Base-by-base conservation (phyloP, 2,113 vertebrate species). In the Trachemys scripta region DNA sequence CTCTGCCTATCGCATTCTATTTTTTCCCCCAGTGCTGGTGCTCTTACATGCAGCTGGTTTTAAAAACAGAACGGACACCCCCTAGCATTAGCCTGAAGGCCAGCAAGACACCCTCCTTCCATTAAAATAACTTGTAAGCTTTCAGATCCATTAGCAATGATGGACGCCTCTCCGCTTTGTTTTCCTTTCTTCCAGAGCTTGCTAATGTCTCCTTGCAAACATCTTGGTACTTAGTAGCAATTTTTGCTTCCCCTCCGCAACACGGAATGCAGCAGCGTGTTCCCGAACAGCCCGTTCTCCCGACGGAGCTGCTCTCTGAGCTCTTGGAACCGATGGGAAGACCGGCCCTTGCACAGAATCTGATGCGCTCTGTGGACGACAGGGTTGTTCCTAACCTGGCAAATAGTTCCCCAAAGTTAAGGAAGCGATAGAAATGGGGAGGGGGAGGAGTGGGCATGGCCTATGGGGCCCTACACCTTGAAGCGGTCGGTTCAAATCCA, bases 241-340 rank as follows among this genome's bases (percentile, higher is more conserved):
- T 69, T n/a, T n/a, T 69, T n/a, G 62, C 35, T 69, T 17, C 16
- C 4, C 7, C 2, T 19, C 35, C 1, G 1, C 4, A 16, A 17
- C 31, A 19, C 16, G 62, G 62, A 69, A 69, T 17, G 62, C 62
- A n/a, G 62, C 62, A n/a, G 62, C 16, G 1, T n/a, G 35, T 69
- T 69, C 62, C 62, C 31, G 16, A 62, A 17, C 16, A 17, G 3
- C 62, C 29, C 16, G 4, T n/a, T 35, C 62, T 65, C 62, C 62
- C 8, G 2, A 4, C 2, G 35, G 62, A 4, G 62, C 31, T 8
- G 16, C 62, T 65, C 16, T 65, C 31, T 19, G 35, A 19, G 29
- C 27, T 31, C 59, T 62, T 7, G 59, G 57, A 62, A 31, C 59
- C 14, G 29, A 54, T 54, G 53, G 53, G 53, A 54, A 54, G 53